Conservation (phyloP, 1,140 invertebrate species). For the Argopecten irradians region DNA sequence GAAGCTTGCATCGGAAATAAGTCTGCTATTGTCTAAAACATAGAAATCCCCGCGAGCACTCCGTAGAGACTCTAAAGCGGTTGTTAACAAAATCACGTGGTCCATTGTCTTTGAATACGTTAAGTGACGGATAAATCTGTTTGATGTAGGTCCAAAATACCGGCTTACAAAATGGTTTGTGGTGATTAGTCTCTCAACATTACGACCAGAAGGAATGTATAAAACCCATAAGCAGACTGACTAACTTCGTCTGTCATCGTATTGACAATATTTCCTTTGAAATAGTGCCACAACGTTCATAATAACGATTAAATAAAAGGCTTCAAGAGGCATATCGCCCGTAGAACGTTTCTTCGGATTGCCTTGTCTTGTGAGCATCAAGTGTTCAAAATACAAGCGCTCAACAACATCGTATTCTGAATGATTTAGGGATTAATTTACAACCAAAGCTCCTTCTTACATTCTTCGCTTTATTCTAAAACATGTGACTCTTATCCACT, state of each 20-base stretch:
- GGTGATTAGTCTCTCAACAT: not conserved
- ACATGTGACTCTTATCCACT: too few species aligned
- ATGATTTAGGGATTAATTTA: too few species aligned
- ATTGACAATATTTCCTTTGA: not conserved
- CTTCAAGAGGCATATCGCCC: too few species aligned
- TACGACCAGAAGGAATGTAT: not conserved
- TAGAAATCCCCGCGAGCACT: not conserved
- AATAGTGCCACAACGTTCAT: not conserved
- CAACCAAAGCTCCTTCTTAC: too few species aligned
- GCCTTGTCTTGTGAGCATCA: too few species aligned
- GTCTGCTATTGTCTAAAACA: not conserved
- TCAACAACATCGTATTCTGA: too few species aligned
- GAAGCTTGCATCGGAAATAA: not conserved
- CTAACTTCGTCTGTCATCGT: not conserved
- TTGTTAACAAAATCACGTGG: not conserved
- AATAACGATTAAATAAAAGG: not conserved
- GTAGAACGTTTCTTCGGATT: too few species aligned
- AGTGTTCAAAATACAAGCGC: too few species aligned
- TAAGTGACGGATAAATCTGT: not conserved
- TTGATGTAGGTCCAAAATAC: not conserved
- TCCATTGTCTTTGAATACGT: not conserved
- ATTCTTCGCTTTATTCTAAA: too few species aligned
- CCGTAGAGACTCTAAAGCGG: not conserved
- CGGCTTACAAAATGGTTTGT: not conserved
- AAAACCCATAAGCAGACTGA: not conserved